Evolutionary conservation across 1,140 invertebrate genomes (phyloP).

Genomic region (Apis cerana): DNA sequence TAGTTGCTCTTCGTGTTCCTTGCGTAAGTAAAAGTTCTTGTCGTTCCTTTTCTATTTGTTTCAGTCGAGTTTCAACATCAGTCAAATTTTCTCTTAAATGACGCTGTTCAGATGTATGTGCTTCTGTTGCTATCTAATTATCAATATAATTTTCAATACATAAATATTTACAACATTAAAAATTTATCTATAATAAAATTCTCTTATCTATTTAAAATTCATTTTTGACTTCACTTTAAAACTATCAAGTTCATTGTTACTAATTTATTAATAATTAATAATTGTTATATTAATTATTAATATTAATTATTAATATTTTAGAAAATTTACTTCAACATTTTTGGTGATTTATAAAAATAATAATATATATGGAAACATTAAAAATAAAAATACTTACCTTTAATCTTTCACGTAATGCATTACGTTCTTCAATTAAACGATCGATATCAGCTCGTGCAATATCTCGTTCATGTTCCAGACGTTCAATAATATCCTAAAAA

Average conservation of each 20-base stretch:
- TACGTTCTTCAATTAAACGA: conserved; percentile 82
- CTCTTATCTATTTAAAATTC: too few relatives aligned
- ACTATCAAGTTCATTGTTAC: too few relatives aligned
- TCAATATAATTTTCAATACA: background rate
- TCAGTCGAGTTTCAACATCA: conserved; percentile 74
- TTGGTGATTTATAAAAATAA: too few relatives aligned
- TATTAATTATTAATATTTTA: too few relatives aligned
- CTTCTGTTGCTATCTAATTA: conserved; percentile 79
- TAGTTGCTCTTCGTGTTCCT: conserved; percentile 71
- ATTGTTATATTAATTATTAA: too few relatives aligned
- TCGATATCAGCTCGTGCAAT: conserved; percentile 81
- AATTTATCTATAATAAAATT: conserved; percentile 5
- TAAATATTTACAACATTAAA: background rate
- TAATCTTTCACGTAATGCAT: conserved; percentile 80
- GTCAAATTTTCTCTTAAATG: conserved; percentile 70
- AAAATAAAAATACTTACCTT: conserved; percentile 74
- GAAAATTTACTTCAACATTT: too few relatives aligned
- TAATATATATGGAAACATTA: too few relatives aligned
- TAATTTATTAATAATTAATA: too few relatives aligned
- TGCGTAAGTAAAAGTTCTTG: conserved; percentile 77
- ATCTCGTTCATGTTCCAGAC: conserved; percentile 82
- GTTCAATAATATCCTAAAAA: conserved; percentile 75
- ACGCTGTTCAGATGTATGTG: conserved; percentile 79
- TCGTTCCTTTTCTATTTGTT: conserved; percentile 74
- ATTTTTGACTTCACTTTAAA: too few relatives aligned